Base-by-base conservation (phyloP, 2,113 vertebrate genomes). In the Macquaria australasica region DNA sequence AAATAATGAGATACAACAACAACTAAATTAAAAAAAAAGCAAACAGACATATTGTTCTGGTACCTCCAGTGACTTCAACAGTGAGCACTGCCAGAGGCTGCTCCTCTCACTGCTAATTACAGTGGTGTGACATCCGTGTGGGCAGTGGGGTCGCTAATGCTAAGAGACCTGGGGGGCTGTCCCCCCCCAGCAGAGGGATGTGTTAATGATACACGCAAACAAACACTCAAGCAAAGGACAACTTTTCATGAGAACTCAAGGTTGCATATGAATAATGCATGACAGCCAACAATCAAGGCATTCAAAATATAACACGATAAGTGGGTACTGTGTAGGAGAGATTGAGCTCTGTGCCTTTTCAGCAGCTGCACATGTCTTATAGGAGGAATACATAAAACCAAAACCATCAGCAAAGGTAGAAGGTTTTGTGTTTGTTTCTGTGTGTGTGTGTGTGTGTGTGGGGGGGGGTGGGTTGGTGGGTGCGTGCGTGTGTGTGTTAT, bases 91-190 rank as follows among this genome's bases (percentile, higher is more conserved):
- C 90, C 79, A 37, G 55, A 84, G 93, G 87, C 90, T 51, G 72
- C 83, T 63, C 67, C 79, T 89, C 83, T 89, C 72, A 18, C 89
- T 69, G 90, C 87, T 94, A 95, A 93, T 94, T 94, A 91, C 90
- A 91, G 81, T 63, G 80, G 78, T 84, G 88, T 91, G 91, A 90
- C 93, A 85, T 88, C 79, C 58, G 86, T 67, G 92, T 92, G 91
- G 93, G 91, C 77, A 88, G 87, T 23, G 45, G 62, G 91, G 93
- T 92, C 64, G 71, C 82, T 80, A 81, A 70, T 83, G 73, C 81
- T 79, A 68, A 81, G 80, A 90, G 88, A 91, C 84, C 90, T 58
- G 75, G 66, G 88, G 86, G 77, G 66, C 37, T 88, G 90, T 86
- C 86, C 85, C 4, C 34, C 34, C 79, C 82, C 81, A 59, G 66